Evolutionary conservation across 2,113 vertebrate species (phyloP), one percentile per base, ranked within the genome.

Genomic region (Sisor rabdophorus): DNA sequence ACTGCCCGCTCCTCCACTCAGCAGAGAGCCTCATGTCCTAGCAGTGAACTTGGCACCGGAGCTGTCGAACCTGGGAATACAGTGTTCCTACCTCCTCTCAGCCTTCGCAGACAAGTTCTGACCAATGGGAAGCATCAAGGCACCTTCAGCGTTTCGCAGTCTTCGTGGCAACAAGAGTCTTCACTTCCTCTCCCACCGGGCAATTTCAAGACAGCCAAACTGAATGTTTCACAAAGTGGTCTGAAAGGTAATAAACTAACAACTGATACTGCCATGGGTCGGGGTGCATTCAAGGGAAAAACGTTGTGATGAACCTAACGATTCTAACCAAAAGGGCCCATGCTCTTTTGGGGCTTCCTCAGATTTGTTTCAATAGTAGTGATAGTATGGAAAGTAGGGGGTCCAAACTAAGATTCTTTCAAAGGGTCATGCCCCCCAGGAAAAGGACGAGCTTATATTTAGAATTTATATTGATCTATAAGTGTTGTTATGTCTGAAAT

Each of bases 91-190:
- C 90, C 90, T 2, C 19, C 79, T 15, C 85, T 90, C 69, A 90
- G 86, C 68, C 89, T 91, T 22, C 87, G 84, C 61, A 87, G 87
- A 28, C 87, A 89, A 80, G 85, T 91, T 54, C 71, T 91, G 72
- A 91, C 84, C 75, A 87, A 83, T 59, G 89, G 87, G 26, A 90
- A 88, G 59, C 83, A 85, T 32, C 76, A 76, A 8, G 79, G 56
- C 32, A 55, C 76, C n/a, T 79, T 84, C 40, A 77, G 84, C 26
- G 2, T 73, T 50, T 58, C 86, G 0, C 72, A 80, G 48, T 36
- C 67, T 0, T 65, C 59, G 10, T 55, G 55, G 59, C 83, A 84
- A 24, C 82, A 80, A 40, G 77, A 24, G 1, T 56, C 86, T 22
- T 1, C 71, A 20, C 81, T 79, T 60, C 76, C 63, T 20, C 63